Evolutionary conservation across 2,113 vertebrate species (phyloP), one percentile per base, ranked within the genome.

Genomic region (Colossoma macropomum): DNA sequence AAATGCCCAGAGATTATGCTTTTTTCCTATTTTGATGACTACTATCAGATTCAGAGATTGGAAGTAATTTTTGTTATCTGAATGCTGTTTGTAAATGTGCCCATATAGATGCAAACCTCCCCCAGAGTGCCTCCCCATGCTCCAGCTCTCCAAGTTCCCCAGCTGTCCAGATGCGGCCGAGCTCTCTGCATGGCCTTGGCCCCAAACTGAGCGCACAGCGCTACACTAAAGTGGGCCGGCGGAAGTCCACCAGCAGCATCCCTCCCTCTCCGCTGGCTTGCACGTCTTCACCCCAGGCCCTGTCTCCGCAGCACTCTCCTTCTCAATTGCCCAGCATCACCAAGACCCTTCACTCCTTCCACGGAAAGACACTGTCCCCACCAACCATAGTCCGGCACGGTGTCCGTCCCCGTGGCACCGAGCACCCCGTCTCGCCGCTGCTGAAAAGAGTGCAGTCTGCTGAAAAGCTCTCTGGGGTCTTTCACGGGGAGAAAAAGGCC

Each of bases 211-310:
- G 90, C 66, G 94, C 95, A 0, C 97, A 96, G 0, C 96, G 96
- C 73, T 96, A 94, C 89, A 90, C 89, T 71, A 98, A 97, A 89
- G 93, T 95, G 4, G 96, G 96, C 16, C 96, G 98, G 1, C 95
- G 98, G 73, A 99, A 99, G 90, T 99, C 98, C 17, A 98, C 97
- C 85, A 98, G 98, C 94, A 99, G 96, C 91, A 99, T 99, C 85
- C 98, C 98, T 0, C 98, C 97, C 0, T 99, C 98, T 0, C 98
- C 98, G 0, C 90, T 99, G 77, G 97, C 98, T 85, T 97, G 97
- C 90, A 96, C 94, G 16, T 95, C 96, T 0, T 93, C 93, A 2
- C 90, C 95, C 4, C 96, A 96, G 83, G 96, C 96, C 0, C 90
- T 96, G 21, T 98, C 97, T 0, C 98, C 98, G 0, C 97, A 97